Base-by-base conservation (phyloP, 1,140 invertebrate genomes). In the Rhizoglyphus robini region DNA sequence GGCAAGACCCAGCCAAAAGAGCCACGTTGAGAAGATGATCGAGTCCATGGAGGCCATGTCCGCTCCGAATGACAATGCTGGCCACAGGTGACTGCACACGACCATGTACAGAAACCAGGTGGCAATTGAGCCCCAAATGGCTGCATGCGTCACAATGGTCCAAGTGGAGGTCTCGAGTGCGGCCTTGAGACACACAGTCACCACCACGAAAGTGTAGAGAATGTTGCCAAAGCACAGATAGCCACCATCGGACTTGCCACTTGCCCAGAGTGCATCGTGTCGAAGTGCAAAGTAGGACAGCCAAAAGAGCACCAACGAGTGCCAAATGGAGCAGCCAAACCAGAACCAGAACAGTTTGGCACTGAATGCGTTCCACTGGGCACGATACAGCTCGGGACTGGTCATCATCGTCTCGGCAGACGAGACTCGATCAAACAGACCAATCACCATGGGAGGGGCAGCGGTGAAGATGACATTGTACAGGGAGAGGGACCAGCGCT, bases 391-490 rank as follows among this genome's bases (percentile, higher is more conserved):
- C 69, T 85, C 82, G 15, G 96, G 96, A 79, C 94, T 90, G 71
- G 86, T 83, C 67, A 96, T 76, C 81, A 91, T 88, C 48, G 88
- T 90, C 72, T 95, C 88, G 4, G 90, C 88, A 67, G 88, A 91
- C 77, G 92, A 96, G 30, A 92, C 86, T 76, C 95, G 88, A 75
- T 96, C 93, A 75, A 96, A 95, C 27, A 96, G 80, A 36, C 93
- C 93, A 76, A 96, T 92, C 0, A 89, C 90, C 69, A 96, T 82
- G 25, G 93, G 92, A 51, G 93, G 93, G 73, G 88, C 83, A n/a
- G 90, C 90, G 3, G 93, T 96, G 76, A 97, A 96, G 62, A 93
- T 75, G 58, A 98, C 92, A 80, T 97, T 98, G 77, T 97, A 98
- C 65, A 96, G 81, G 72, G 90, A 90, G 71, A 99, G 96, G 51